phyloP scores from a whole-genome alignment of 2,797 vertebrate species.

The Urocyon cinereoargenteus region DNA sequence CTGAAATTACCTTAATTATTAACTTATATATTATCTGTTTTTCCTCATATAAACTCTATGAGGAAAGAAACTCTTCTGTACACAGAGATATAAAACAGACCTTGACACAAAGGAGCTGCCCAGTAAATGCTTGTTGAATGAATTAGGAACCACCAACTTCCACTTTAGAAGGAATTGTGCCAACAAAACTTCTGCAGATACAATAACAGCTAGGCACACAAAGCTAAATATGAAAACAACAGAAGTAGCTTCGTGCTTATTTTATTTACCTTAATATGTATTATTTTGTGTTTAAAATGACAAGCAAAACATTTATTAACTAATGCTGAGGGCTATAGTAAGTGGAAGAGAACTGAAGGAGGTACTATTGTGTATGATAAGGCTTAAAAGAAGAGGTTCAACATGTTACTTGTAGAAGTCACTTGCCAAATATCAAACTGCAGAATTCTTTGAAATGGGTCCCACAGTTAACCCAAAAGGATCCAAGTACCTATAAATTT shows the following conservation, averaged over 20 bases:
- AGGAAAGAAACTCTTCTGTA: not conserved
- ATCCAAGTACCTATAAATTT: not conserved
- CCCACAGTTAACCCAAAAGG: not conserved
- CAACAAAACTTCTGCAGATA: not conserved
- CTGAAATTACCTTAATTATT: not conserved
- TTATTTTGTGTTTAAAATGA: not conserved
- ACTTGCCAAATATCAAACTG: not conserved
- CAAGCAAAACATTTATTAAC: not conserved
- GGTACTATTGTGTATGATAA: not conserved
- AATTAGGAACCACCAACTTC: not conserved
- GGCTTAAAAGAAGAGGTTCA: not conserved
- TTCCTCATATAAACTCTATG: not conserved
- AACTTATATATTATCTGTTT: not conserved
- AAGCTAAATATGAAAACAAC: not conserved
- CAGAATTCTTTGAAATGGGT: not conserved
- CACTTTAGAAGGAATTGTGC: not conserved
- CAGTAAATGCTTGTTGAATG: not conserved
- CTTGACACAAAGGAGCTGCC: not conserved
- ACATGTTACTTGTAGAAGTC: not conserved
- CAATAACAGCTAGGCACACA: not conserved
- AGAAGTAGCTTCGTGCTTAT: not conserved
- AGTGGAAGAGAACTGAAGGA: not conserved
- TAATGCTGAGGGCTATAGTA: not conserved
- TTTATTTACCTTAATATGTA: not conserved
- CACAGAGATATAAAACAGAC: not conserved